Evolutionary conservation across 1,140 invertebrate species (phyloP), one percentile per base, ranked within the genome.

Genomic region (Frieseomelitta varia): DNA sequence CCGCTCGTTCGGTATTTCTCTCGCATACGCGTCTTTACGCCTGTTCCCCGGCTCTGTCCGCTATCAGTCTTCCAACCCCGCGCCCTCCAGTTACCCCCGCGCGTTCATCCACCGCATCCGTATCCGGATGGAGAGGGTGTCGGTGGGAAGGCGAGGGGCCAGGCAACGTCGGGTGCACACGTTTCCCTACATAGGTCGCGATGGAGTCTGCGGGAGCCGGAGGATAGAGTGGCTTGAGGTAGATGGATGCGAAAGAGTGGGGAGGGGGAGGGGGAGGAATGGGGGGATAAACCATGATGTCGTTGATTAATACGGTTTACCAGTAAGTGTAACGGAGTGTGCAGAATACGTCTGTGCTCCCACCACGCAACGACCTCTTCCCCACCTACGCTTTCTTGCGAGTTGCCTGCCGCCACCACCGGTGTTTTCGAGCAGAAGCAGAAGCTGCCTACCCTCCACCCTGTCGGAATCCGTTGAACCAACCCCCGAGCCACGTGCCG

Each of bases 261-360:
- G 86, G 84, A 84, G 87, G 84, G 87, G 87, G 81, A 79, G 91
- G 90, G n/a, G 94, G 91, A 84, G 87, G 84, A 87, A 88, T 83
- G 81, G 91, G 90, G 90, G 94, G 91, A 94, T 94, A 94, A 95
- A 94, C 93, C 93, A 94, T 94, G 94, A 95, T 94, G 94, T 95
- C 94, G 94, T 94, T 95, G 94, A 95, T 95, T 94, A 95, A 95
- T 95, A 95, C 94, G 93, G 94, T 95, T 95, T 95, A 94, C 92
- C 94, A 94, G 94, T 95, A 95, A 95, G 94, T 95, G 94, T 94
- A 95, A 95, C 94, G 94, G 94, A 95, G 94, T 95, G 94, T 94
- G 94, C 92, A 94, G 93, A 94, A 92, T 88, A 89, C 87, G 87
- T 88, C 85, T 89, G 75, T 79, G 72, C 86, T 78, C 80, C 91